Evolutionary conservation across 2,888 invertebrate genomes (phyloP), one percentile per base, ranked within the genome.

Genomic region (Chymomyza fuscimana): DNA sequence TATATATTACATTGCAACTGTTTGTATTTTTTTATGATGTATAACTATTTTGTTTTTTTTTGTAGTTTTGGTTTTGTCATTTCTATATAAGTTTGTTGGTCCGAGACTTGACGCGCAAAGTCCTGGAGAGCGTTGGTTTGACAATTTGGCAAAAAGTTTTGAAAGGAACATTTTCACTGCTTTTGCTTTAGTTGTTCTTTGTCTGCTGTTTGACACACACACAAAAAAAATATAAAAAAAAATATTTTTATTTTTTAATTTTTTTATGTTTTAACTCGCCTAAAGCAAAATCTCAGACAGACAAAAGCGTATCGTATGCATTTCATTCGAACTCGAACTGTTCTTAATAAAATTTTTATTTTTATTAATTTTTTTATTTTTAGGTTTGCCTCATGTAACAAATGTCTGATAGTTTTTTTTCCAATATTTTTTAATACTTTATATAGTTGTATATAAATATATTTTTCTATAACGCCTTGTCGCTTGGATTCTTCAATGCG

Each of bases 91-190:
- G 65, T 72, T 73, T 73, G 56, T 29, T 86, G 85, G 78, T 86
- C 86, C 85, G 76, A 81, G 80, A 85, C 84, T 86, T 81, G 70
- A 69, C 79, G 56, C 67, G 74, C 86, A 87, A 76, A 87, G 84
- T 86, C 83, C 76, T 78, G 86, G 88, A 83, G 82, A 81, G 88
- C 85, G 85, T 85, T 85, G 85, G 85, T 87, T 86, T 86, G 87
- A 82, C 87, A 85, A 87, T 85, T 85, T 85, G 85, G 85, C 85
- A 85, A 85, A 85, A 87, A 87, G 82, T 87, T 85, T 83, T 85
- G 81, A 84, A 84, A 84, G 84, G 84, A 84, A 84, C 84, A 84
- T 84, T 81, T 87, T 79, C 74, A 77, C 84, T 76, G 77, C 70
- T 69, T 80, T 67, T 78, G 83, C 71, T 60, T 60, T 12, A n/a